Conservation (phyloP, 35 echinoderm and acorn worm species). For the Strongylocentrotus purpuratus region DNA sequence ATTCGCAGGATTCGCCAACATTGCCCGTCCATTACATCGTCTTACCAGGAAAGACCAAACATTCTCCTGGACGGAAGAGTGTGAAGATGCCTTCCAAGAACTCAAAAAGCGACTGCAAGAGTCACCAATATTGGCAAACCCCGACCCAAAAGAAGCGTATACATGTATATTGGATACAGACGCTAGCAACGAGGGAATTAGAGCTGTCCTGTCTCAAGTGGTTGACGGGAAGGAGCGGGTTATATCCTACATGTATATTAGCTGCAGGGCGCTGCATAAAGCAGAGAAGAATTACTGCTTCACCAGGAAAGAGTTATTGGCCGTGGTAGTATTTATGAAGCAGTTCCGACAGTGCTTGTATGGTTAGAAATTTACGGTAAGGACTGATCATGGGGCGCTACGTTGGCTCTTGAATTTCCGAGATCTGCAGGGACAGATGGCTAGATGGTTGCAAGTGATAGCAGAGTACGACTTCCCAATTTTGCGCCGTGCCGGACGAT, state of each 20-base stretch:
- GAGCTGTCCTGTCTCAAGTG: slow-evolving; percentile 63
- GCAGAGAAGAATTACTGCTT: slow-evolving; percentile 53
- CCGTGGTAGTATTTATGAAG: slow-evolving; percentile 37
- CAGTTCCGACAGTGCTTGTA: slow-evolving; percentile 70
- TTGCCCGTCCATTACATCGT: too few relatives aligned
- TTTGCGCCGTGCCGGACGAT: not conserved
- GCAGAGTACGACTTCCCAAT: not conserved
- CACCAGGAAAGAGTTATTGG: slow-evolving; percentile 50
- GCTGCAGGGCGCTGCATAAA: slow-evolving; percentile 37
- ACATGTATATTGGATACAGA: slow-evolving; percentile 72
- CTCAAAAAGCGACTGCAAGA: slow-evolving; percentile 28
- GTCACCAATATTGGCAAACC: slow-evolving; percentile 61
- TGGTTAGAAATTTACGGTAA: slow-evolving; percentile 38
- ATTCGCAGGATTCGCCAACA: too few relatives aligned
- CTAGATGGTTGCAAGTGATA: slow-evolving; percentile 51
- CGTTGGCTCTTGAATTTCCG: slow-evolving; percentile 54
- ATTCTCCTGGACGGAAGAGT: slow-evolving; percentile 56
- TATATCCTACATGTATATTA: slow-evolving; percentile 58
- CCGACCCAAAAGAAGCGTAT: not conserved
- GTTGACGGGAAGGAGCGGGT: slow-evolving; percentile 61
- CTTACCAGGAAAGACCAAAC: too few relatives aligned
- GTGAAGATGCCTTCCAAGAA: slow-evolving; percentile 46
- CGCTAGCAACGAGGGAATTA: slow-evolving; percentile 50
- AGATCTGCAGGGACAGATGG: slow-evolving; percentile 48
- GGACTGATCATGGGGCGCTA: slow-evolving; percentile 58